phyloP scores from a whole-genome alignment of 2,888 invertebrate genomes.

The Ophioninae sp. region DNA sequence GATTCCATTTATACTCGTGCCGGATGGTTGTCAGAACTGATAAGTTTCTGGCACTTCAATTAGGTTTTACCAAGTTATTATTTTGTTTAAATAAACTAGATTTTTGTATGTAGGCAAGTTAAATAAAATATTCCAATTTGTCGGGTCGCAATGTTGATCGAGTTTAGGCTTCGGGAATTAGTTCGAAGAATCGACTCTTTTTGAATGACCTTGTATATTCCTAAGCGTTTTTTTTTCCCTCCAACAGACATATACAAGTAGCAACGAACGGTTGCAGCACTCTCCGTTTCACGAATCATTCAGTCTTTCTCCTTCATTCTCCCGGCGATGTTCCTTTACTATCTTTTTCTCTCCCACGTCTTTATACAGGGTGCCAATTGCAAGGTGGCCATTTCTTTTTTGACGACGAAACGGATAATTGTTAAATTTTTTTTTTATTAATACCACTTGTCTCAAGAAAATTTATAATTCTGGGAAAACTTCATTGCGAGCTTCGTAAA shows the following conservation, averaged over 20 bases:
- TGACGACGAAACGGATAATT: background rate
- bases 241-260: constrained; percentile 35
- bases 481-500: background rate
- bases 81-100: background rate
- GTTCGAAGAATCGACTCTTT: background rate
- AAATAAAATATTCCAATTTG: background rate
- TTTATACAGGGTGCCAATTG: background rate
- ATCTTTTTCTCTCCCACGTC: constrained; percentile 34
- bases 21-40: too few species aligned
- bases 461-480: too few species aligned
- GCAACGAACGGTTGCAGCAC: constrained; percentile 47
- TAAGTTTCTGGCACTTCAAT: too few species aligned
- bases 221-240: constrained; percentile 28
- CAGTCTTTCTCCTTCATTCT: constrained; percentile 57
- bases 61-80: too few species aligned
- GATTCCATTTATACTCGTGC: too few species aligned
- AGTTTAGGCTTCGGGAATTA: background rate
- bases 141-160: background rate
- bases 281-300: constrained; percentile 43
- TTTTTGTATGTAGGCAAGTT: background rate
- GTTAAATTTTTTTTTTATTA: background rate
- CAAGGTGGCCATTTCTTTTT: background rate
- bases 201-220: constrained; percentile 25
- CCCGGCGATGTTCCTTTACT: constrained; percentile 42
- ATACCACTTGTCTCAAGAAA: too few species aligned